Conservation (phyloP, 2,888 invertebrate genomes). For the Rhimphoctona megacephalus region DNA sequence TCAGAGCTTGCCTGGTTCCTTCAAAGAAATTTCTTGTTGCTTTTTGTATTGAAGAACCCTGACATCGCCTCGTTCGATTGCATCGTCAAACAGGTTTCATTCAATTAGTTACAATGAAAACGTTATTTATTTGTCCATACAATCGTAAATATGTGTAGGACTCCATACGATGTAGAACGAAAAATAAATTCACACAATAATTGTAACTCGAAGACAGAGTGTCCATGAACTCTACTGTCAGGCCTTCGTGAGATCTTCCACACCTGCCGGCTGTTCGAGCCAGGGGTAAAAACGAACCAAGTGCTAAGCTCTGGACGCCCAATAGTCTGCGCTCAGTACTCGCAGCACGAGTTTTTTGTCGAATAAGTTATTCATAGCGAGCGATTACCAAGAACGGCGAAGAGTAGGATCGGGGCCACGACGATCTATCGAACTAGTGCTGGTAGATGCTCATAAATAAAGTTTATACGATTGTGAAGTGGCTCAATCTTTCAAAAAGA, state of each 20-base stretch:
- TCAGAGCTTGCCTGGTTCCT: background rate
- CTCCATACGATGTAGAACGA: background rate
- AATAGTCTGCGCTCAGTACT: slow-evolving; percentile 57
- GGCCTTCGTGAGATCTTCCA: slow-evolving; percentile 69
- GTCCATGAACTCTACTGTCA: slow-evolving; percentile 31
- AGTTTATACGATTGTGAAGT: slow-evolving; percentile 10
- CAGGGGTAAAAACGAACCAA: slow-evolving; percentile 18
- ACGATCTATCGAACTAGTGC: slow-evolving; percentile 26
- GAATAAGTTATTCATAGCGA: slow-evolving; percentile 70
- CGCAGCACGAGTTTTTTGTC: slow-evolving; percentile 57
- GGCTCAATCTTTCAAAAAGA: slow-evolving; percentile 12
- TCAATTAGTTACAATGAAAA: background rate
- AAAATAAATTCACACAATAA: slow-evolving; percentile 16
- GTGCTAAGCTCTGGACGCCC: slow-evolving; percentile 39
- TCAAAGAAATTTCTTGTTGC: background rate
- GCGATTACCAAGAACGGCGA: slow-evolving; percentile 60
- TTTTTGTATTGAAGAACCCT: background rate
- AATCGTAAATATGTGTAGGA: background rate
- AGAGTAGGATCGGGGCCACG: slow-evolving; percentile 31
- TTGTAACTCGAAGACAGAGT: slow-evolving; percentile 40
- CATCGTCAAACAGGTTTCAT: background rate
- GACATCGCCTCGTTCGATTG: background rate
- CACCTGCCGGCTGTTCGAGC: slow-evolving; percentile 68
- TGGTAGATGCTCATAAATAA: slow-evolving; percentile 31
- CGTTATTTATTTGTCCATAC: background rate